A percentile compares a stretch with the other conserved stretches of the same genome.
Conservation (phyloP, 2,113 vertebrate genomes). For the Cyanistes caeruleus region DNA sequence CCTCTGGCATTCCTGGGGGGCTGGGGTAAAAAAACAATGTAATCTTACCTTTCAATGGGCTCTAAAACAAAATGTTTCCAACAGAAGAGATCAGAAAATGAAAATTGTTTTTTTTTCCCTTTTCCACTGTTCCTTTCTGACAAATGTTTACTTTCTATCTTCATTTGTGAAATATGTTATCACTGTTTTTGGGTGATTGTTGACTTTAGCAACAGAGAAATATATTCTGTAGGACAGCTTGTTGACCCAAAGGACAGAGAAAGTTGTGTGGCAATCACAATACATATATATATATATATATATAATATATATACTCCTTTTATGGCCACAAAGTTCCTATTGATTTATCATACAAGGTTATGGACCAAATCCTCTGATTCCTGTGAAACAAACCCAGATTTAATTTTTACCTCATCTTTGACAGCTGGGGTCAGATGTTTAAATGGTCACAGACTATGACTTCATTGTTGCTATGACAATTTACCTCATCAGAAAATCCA, state of each 20-base stretch:
- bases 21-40: not conserved
- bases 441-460: not conserved
- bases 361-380: not conserved
- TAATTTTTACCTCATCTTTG: not conserved
- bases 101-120: not conserved
- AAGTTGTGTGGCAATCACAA: not conserved
- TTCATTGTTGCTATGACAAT: not conserved
- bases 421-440: not conserved
- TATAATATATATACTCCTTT: not conserved
- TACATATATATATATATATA: too few species aligned
- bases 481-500: not conserved
- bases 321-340: not conserved
- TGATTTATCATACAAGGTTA: not conserved
- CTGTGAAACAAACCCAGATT: not conserved
- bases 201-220: not conserved
- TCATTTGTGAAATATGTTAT: not conserved
- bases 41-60: not conserved
- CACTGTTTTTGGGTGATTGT: not conserved
- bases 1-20: not conserved
- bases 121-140: not conserved
- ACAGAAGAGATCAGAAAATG: not conserved
- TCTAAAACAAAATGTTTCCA: not conserved
- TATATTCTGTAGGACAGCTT: not conserved
- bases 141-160: not conserved
- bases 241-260: not conserved